Base-by-base conservation (phyloP, 2,113 vertebrate genomes). In the Hippotragus niger region DNA sequence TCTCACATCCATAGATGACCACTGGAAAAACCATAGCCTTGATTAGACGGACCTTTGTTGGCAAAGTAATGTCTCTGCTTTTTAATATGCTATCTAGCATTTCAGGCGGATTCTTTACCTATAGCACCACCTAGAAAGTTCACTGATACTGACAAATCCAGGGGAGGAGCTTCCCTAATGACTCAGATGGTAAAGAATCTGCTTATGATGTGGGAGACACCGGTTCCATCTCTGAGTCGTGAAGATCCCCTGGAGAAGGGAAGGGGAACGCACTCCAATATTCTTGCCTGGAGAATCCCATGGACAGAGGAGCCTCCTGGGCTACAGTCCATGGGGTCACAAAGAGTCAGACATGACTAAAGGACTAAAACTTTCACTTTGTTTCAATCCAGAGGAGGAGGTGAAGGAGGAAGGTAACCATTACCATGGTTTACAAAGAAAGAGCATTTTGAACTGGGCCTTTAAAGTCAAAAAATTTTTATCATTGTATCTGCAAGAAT, bases 391-490 rank as follows among this genome's bases (percentile, higher is more conserved):
- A 74, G 36, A 36, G 47, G 14, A 52, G 25, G 5, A 64, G 9
- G 23, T 27, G 3, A 27, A 23, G 31, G 43, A 85, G 45, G 5
- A 83, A 60, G 43, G 25, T 19, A 19, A 29, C 13, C 21, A 2
- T 27, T 23, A 31, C 74, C 23, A 6, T 78, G 36, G 60, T 60
- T 76, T 71, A 92, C 45, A 86, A 17, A 71, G 64, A 45, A 52
- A 7, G 23, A 33, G 14, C n/a, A 15, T 95, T 80, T 91, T 55
- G 60, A 52, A 2, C 50, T 17, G 13, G 53, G 2, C 40, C 64
- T 91, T 91, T 91, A 64, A 76, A 92, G 45, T 89, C 9, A 60
- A 71, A 87, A 84, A 23, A 31, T n/a, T 53, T 57, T 71, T 90
- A 45, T 93, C 43, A 76, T 74, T 16, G 0, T 80, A 53, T 45